phyloP scores from a whole-genome alignment of 2,888 invertebrate species.

The Cheilosia soror region DNA sequence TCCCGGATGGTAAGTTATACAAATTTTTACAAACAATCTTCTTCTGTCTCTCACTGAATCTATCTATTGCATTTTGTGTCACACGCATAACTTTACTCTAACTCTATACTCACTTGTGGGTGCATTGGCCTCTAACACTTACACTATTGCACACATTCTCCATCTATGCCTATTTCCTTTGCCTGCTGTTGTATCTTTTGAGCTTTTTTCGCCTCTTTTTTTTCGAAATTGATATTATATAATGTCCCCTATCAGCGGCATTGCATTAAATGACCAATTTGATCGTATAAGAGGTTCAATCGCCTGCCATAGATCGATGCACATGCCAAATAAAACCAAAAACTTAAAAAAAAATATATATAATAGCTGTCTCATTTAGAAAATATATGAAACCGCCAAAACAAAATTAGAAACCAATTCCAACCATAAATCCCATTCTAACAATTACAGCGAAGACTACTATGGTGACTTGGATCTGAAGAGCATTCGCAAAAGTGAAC shows the following conservation, averaged over 20 bases:
- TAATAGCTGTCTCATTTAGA: slow-evolving; percentile 40
- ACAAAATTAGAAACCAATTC: slow-evolving; percentile 57
- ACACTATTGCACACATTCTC: slow-evolving; percentile 84
- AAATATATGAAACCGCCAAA: slow-evolving; percentile 47
- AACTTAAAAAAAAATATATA: slow-evolving; percentile 8
- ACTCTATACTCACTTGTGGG: slow-evolving; percentile 27
- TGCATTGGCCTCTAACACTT: slow-evolving; percentile 43
- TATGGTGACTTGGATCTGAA: slow-evolving; percentile 97
- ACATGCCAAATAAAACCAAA: slow-evolving; percentile 42
- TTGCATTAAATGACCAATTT: slow-evolving; percentile 43
- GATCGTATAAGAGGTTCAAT: slow-evolving; percentile 37
- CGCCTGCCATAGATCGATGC: slow-evolving; percentile 63
- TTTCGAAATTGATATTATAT: slow-evolving; percentile 17
- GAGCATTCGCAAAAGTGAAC: slow-evolving; percentile 96
- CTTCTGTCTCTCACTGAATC: slow-evolving; percentile 81
- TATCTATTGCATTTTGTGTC: neutral
- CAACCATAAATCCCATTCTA: slow-evolving; percentile 72
- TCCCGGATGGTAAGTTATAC: slow-evolving; percentile 95
- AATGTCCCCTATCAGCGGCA: slow-evolving; percentile 48
- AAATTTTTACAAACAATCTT: slow-evolving; percentile 64
- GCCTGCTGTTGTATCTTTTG: slow-evolving; percentile 25
- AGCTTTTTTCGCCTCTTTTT: slow-evolving; percentile 37
- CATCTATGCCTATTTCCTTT: slow-evolving; percentile 77
- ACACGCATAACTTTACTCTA: slow-evolving; percentile 41
- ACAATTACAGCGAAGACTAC: slow-evolving; percentile 95